Base-by-base conservation (phyloP, 2,888 invertebrate species). In the Litoditis marina region DNA sequence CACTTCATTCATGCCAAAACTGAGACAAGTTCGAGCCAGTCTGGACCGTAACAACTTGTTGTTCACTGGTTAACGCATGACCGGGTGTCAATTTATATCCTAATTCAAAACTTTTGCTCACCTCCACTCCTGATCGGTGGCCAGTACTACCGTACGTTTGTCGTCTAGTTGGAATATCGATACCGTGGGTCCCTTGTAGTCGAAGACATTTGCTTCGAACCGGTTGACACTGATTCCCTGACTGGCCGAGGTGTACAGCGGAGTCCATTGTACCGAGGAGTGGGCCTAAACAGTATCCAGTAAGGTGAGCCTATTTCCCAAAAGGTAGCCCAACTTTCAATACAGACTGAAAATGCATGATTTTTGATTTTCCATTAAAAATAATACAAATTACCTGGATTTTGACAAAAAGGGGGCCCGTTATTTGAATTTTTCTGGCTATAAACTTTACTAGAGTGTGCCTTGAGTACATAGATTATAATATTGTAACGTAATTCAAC, bases 181-280 rank as follows among this genome's bases (percentile, higher is more conserved):
- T 4, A 79, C 76, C 1, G 79, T 78, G 1, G 80, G 72, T 0
- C 78, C 76, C 3, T 70, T 70, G 60, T 81, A 81, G 49, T 74
- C 75, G 52, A 81, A 78, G 8, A 78, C 79, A 36, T 76, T 68
- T 5, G 71, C 69, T 61, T 81, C 81, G 58, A 81, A 81, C n/a
- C 80, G 72, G 61, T 78, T 80, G 8, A 75, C 73, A 44, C 73
- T 73, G 57, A 80, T 70, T 22, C 80, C 80, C 28, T 79, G 75
- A 32, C 61, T 66, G 5, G 68, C 60, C 7, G 73, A 74, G 4
- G 73, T 71, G 66, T 80, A 80, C 5, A 80, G 57, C 0, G 69
- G 69, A 4, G 72, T 68, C 80, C 80, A 71, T 7, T 63, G 65
- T 4, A 22, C 25, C 11, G 47, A 39, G 7, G n/a, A 32, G 25